phyloP scores from a whole-genome alignment of 2,113 vertebrate species.

The Nansenia antarctica region DNA sequence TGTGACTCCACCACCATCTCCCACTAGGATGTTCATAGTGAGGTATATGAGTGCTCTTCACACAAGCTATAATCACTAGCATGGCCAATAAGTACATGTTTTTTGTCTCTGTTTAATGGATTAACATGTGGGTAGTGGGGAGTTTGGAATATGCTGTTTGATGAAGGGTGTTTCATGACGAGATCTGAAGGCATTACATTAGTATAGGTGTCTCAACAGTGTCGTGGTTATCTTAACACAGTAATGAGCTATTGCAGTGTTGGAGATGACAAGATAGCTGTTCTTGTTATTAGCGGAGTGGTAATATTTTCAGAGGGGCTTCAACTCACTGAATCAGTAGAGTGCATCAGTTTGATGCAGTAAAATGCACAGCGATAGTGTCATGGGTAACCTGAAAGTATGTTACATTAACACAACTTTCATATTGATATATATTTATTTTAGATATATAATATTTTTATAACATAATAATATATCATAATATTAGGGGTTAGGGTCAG shows the following conservation, averaged over 20 bases:
- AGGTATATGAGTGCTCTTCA: conserved; percentile 1
- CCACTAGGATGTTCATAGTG: neutral
- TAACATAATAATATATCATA: neutral
- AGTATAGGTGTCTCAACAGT: neutral
- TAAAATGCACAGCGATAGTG: neutral
- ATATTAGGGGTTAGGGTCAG: no score
- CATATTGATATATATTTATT: neutral
- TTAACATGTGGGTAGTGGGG: neutral
- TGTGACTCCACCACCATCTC: neutral
- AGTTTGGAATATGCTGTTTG: neutral
- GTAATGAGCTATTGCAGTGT: neutral
- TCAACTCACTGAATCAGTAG: neutral
- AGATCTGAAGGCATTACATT: neutral
- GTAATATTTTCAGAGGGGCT: neutral
- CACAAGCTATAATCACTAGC: conserved; percentile 4
- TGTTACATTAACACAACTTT: neutral
- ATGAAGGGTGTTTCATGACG: neutral
- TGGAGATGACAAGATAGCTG: neutral
- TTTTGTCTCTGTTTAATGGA: neutral
- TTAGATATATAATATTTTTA: neutral
- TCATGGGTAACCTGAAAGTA: neutral
- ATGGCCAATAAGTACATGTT: neutral
- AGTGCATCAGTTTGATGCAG: neutral
- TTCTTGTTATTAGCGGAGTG: neutral
- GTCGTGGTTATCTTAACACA: neutral